phyloP scores from a whole-genome alignment of 1,140 invertebrate species.

The Neocloeon triangulifer region DNA sequence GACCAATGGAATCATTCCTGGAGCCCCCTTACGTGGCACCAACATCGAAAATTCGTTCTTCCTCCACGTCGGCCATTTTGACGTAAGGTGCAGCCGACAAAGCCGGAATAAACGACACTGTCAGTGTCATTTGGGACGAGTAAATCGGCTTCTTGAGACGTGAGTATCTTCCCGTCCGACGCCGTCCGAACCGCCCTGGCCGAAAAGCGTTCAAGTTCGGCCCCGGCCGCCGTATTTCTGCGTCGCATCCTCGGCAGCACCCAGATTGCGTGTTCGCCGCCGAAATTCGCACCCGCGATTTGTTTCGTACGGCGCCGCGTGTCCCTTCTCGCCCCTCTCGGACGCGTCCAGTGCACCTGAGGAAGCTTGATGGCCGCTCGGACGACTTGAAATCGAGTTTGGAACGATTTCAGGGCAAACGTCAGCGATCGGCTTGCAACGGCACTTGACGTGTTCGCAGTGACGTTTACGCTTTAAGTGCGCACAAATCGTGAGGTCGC shows the following conservation, averaged over 20 bases:
- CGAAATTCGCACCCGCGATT: too few species aligned
- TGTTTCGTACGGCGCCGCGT: too few species aligned
- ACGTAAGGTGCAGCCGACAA: background rate
- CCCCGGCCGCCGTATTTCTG: background rate
- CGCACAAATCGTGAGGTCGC: too few species aligned
- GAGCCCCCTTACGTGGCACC: constrained; percentile 2
- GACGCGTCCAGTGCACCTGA: too few species aligned
- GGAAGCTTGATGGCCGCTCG: too few species aligned
- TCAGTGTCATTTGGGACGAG: background rate
- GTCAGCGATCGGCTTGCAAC: too few species aligned
- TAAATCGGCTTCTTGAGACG: background rate
- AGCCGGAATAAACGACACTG: background rate
- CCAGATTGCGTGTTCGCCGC: too few species aligned
- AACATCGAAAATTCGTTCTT: background rate
- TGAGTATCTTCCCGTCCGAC: background rate
- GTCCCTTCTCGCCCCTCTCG: too few species aligned
- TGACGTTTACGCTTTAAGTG: too few species aligned
- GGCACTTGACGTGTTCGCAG: too few species aligned
- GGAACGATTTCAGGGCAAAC: too few species aligned
- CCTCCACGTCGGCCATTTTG: constrained; percentile 4
- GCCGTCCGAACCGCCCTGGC: background rate
- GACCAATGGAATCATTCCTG: constrained; percentile 1
- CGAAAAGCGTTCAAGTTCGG: background rate
- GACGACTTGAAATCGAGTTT: too few species aligned
- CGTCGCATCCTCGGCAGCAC: background rate